These are phyloP conservation scores for Mythimna pallens DNA, from an alignment of 2,888 invertebrate genomes.

Conservation along the genomic window DNA sequence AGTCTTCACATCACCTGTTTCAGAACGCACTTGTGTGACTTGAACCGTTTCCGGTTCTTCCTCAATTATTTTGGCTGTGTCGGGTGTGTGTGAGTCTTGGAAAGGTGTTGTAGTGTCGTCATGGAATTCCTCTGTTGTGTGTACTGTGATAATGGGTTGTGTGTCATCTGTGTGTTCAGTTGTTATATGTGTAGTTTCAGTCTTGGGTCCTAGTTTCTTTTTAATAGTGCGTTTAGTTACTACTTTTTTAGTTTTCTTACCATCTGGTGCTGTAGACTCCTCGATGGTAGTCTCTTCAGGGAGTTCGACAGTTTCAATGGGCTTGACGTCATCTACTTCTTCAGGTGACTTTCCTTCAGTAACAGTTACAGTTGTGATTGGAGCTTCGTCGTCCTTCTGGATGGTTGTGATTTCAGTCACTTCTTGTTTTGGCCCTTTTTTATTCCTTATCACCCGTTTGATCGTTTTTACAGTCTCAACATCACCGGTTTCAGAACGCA, in stretches of 20 bases:
- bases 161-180: slow-evolving; percentile 75
- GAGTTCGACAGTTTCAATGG: slow-evolving; percentile 6
- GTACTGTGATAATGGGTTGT: slow-evolving; percentile 80
- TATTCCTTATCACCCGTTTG: slow-evolving; percentile 69
- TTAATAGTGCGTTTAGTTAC: background rate
- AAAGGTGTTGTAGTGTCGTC: slow-evolving; percentile 14
- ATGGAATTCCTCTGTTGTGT: slow-evolving; percentile 60
- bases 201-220: slow-evolving; percentile 25
- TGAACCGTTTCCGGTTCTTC: background rate
- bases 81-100: background rate
- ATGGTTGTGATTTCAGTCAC: slow-evolving; percentile 63
- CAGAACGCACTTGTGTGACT: slow-evolving; percentile 20
- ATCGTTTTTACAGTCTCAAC: slow-evolving; percentile 70
- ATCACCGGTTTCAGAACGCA: slow-evolving; percentile 54
- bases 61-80: background rate
- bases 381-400: slow-evolving; percentile 74
- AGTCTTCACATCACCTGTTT: slow-evolving; percentile 14
- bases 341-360: slow-evolving; percentile 63
- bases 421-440: slow-evolving; percentile 63
- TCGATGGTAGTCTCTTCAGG: slow-evolving; percentile 25
- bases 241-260: slow-evolving; percentile 20
- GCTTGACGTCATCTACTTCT: slow-evolving; percentile 49
- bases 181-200: slow-evolving; percentile 25
- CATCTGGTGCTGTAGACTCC: slow-evolving; percentile 11
- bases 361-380: slow-evolving; percentile 63